A percentile compares a stretch with the other conserved stretches of the same genome.
phyloP scores from a whole-genome alignment of 37 sponge, comb jelly and placozoan genomes.

The Agelas oroides region DNA sequence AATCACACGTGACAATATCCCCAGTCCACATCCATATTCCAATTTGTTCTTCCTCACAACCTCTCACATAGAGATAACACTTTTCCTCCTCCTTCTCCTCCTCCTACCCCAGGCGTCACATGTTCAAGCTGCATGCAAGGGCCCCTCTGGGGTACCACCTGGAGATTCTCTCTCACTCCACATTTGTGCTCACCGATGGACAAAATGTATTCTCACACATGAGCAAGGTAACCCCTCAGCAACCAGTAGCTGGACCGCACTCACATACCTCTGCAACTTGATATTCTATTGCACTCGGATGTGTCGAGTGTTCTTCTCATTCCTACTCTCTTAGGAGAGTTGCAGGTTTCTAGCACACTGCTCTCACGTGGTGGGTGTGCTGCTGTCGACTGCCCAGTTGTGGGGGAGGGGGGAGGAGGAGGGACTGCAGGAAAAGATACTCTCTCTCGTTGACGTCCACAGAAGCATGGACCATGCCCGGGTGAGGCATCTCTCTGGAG shows the following conservation, averaged over 20 bases:
- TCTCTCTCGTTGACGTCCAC: background rate
- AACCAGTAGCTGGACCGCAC: too few relatives aligned
- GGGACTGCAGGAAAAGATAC: conserved; percentile 2
- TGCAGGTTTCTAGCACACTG: conserved; percentile 31
- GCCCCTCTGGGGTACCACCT: conserved; percentile 75
- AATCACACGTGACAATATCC: too few relatives aligned
- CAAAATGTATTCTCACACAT: conserved; percentile 27
- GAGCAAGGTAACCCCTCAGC: conserved; percentile 70
- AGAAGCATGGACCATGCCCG: too few relatives aligned
- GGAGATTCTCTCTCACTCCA: conserved; percentile 52
- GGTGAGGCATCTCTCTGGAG: too few relatives aligned
- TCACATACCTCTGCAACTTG: too few relatives aligned
- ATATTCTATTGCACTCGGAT: too few relatives aligned
- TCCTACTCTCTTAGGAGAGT: conserved; percentile 34
- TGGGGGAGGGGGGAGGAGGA: background rate
- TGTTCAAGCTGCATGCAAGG: conserved; percentile 51
- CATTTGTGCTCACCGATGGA: conserved; percentile 60
- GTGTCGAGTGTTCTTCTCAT: too few relatives aligned
- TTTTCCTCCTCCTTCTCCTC: background rate
- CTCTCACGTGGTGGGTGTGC: background rate
- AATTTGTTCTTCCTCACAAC: background rate
- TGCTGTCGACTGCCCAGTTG: conserved; percentile 1
- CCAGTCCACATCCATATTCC: too few relatives aligned
- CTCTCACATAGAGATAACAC: too few relatives aligned
- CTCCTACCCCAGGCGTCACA: conserved; percentile 41